These are phyloP conservation scores for Pantherophis alleghaniensis DNA, from an alignment of 2,797 vertebrate species.

Conservation along the genomic window DNA sequence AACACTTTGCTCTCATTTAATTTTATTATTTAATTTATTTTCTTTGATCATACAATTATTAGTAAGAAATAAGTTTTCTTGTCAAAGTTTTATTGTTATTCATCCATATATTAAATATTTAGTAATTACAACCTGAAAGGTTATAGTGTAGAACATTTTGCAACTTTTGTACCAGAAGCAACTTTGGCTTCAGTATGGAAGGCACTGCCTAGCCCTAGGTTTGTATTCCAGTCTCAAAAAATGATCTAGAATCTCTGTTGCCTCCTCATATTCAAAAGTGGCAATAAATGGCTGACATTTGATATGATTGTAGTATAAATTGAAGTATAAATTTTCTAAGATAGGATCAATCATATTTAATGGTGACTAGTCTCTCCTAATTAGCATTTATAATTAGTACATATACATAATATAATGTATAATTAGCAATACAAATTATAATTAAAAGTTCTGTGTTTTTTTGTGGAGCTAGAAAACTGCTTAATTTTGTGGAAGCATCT, in stretches of 20 bases:
- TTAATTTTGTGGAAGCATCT: not conserved
- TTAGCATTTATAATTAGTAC: not conserved
- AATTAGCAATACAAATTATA: not conserved
- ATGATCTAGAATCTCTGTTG: not conserved
- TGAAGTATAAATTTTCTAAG: not conserved
- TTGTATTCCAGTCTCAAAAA: not conserved
- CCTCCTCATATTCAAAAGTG: not conserved
- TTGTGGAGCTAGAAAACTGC: not conserved
- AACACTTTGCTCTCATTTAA: not conserved
- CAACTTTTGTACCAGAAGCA: not conserved
- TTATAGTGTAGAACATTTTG: not conserved
- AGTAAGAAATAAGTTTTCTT: not conserved
- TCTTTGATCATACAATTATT: not conserved
- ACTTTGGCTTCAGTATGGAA: not conserved
- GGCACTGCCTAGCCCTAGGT: not conserved
- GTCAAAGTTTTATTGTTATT: not conserved
- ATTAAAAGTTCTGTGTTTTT: not conserved
- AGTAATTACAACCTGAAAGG: not conserved
- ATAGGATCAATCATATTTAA: not conserved
- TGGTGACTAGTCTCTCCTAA: not conserved
- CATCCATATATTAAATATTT: not conserved
- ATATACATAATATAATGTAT: not conserved
- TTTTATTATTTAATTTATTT: not conserved
- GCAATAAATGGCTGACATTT: not conserved
- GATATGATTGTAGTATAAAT: not conserved